Conservation (phyloP, 2,888 invertebrate species). For the Loripinus fragilis region DNA sequence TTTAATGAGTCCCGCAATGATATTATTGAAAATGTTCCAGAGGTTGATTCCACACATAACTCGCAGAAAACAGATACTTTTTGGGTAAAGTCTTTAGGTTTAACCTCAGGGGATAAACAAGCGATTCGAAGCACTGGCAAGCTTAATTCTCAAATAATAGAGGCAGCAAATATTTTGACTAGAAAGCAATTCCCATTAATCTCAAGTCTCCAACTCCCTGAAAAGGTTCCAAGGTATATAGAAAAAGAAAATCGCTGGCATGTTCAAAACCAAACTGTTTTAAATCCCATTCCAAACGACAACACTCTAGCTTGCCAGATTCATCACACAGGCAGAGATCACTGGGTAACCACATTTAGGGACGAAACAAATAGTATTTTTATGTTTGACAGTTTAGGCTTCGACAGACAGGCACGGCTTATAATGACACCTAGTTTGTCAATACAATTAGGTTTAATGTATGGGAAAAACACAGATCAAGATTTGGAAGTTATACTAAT, state of each 20-base stretch:
- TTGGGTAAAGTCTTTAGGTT: not conserved
- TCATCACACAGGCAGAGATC: conserved; percentile 32
- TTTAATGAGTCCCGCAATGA: not conserved
- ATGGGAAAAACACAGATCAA: conserved; percentile 13
- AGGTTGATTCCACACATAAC: not conserved
- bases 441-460: conserved; percentile 19
- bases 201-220: conserved; percentile 1
- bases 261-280: not conserved
- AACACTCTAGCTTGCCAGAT: conserved; percentile 26
- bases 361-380: not conserved
- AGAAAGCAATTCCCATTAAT: not conserved
- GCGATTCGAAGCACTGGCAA: not conserved
- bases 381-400: conserved; percentile 32
- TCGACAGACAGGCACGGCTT: not conserved
- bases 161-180: not conserved
- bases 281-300: not conserved
- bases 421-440: conserved; percentile 23
- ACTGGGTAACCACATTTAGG: conserved; percentile 17
- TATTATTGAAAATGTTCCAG: not conserved
- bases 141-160: conserved; percentile 4
- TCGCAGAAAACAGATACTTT: not conserved
- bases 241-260: conserved; percentile 1
- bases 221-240: not conserved
- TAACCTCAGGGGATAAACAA: not conserved
- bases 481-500: not conserved